These are phyloP conservation scores for Drosophila hydei DNA, from an alignment of 1,140 invertebrate genomes.

Conservation along the genomic window DNA sequence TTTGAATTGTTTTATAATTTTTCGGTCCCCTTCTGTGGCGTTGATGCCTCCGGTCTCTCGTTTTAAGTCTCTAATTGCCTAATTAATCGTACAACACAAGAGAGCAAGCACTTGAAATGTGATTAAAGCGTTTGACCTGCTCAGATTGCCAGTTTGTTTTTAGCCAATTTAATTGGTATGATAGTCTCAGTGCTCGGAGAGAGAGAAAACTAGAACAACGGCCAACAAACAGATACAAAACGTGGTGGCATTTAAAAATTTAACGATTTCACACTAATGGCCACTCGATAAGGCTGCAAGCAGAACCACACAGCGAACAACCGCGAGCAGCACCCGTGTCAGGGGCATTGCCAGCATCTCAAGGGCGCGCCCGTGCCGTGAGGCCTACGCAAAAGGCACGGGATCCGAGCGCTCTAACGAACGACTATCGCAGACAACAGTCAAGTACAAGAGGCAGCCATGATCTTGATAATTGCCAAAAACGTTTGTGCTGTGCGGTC, in stretches of 20 bases:
- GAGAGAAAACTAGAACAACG: slow-evolving; percentile 49
- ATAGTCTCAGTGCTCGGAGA: slow-evolving; percentile 48
- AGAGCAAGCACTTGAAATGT: slow-evolving; percentile 46
- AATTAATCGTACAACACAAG: slow-evolving; percentile 59
- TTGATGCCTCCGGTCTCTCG: too few species aligned
- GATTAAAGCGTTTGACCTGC: slow-evolving; percentile 55
- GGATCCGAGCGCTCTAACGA: slow-evolving; percentile 62
- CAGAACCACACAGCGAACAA: slow-evolving; percentile 21
- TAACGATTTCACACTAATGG: slow-evolving; percentile 79
- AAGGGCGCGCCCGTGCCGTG: slow-evolving; percentile 20
- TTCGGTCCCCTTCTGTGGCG: too few species aligned
- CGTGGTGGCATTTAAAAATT: slow-evolving; percentile 76
- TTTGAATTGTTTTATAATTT: slow-evolving; percentile 75
- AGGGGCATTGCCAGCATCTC: neutral
- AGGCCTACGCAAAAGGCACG: slow-evolving; percentile 51
- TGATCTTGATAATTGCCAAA: slow-evolving; percentile 80
- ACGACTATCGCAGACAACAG: slow-evolving; percentile 63
- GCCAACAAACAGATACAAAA: slow-evolving; percentile 41
- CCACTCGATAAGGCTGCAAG: slow-evolving; percentile 60
- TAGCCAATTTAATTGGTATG: slow-evolving; percentile 69
- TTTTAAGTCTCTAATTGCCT: slow-evolving; percentile 55
- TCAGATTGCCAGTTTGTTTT: slow-evolving; percentile 27
- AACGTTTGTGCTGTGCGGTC: slow-evolving; percentile 55
- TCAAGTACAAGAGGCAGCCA: slow-evolving; percentile 52
- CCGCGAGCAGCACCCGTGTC: slow-evolving; percentile 4